Conservation (phyloP, 2,888 invertebrate genomes). For the Carcina quercana region DNA sequence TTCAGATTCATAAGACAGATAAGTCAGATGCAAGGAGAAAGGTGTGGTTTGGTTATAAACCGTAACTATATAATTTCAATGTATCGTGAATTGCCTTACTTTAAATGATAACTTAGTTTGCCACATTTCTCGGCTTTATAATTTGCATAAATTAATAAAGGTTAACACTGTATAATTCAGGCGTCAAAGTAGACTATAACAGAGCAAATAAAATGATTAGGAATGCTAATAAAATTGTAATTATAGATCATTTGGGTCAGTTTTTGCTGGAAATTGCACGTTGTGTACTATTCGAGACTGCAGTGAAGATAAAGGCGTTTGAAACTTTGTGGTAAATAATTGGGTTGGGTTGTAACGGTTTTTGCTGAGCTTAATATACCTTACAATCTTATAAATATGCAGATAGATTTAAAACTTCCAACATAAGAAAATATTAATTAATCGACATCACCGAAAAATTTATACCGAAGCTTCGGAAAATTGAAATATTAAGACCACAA, state of each 20-base stretch:
- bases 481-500: too few species aligned
- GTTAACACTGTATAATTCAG: constrained; percentile 46
- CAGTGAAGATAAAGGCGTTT: constrained; percentile 7
- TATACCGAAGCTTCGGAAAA: too few species aligned
- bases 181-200: constrained; percentile 34
- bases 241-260: constrained; percentile 28
- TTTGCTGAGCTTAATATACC: constrained; percentile 1
- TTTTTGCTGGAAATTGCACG: constrained; percentile 34
- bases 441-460: too few species aligned
- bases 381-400: too few species aligned
- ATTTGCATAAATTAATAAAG: constrained; percentile 57
- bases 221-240: constrained; percentile 45
- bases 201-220: constrained; percentile 44
- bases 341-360: constrained; percentile 1
- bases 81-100: constrained; percentile 21
- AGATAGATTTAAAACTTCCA: too few species aligned
- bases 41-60: too few species aligned
- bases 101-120: constrained; percentile 25
- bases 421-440: too few species aligned
- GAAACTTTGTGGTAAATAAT: constrained; percentile 6
- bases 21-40: too few species aligned
- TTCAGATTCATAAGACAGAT: too few species aligned
- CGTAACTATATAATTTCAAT: too few species aligned
- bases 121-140: constrained; percentile 29
- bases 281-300: constrained; percentile 9